Evolutionary conservation across 2,888 invertebrate genomes (phyloP).

Genomic region (Phengaris alcon): DNA sequence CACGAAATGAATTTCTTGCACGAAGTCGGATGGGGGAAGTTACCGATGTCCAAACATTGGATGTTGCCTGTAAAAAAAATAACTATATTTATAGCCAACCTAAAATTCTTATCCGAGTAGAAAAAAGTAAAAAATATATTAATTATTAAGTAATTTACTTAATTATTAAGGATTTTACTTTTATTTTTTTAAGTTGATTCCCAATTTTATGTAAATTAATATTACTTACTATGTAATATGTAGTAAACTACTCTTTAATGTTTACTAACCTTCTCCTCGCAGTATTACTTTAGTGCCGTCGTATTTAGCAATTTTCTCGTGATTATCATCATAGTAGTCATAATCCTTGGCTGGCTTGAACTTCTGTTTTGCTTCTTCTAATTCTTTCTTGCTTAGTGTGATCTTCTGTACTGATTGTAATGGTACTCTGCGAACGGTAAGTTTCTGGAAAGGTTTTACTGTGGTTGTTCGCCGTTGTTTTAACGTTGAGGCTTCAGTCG

Average conservation of each 20-base stretch:
- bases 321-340: constrained; percentile 85
- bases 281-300: constrained; percentile 78
- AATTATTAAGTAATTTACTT: no score
- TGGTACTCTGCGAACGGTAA: constrained; percentile 36
- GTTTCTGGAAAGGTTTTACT: constrained; percentile 57
- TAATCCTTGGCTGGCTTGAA: constrained; percentile 74
- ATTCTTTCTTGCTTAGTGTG: constrained; percentile 26
- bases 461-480: constrained; percentile 38
- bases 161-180: no score
- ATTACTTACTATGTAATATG: no score
- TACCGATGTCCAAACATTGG: constrained; percentile 92
- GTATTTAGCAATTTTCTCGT: constrained; percentile 74
- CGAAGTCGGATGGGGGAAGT: constrained; percentile 93
- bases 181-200: no score
- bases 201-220: no score
- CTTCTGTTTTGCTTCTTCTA: constrained; percentile 11
- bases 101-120: no score
- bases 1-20: constrained; percentile 96
- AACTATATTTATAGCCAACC: neutral
- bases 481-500: constrained; percentile 42
- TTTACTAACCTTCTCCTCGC: constrained; percentile 68
- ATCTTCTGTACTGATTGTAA: constrained; percentile 27
- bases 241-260: neutral
- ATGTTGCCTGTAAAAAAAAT: constrained; percentile 80
- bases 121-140: neutral